Evolutionary conservation across 1,140 invertebrate genomes (phyloP).

Genomic region (Cataglyphis hispanica): DNA sequence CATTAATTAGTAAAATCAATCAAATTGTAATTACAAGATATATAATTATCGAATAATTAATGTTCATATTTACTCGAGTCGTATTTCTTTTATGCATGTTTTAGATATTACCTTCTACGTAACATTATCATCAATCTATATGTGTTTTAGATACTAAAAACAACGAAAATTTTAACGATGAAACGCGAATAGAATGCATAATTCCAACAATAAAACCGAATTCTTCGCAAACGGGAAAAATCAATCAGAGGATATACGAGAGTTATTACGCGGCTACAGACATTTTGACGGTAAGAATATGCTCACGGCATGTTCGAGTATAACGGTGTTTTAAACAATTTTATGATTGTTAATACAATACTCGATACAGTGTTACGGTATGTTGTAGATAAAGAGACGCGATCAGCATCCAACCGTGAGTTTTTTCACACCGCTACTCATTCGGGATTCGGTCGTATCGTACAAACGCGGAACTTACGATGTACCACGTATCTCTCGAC

Average conservation of each 20-base stretch:
- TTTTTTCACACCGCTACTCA: slow-evolving; percentile 89
- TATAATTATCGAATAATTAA: slow-evolving; percentile 29
- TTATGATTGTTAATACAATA: slow-evolving; percentile 14
- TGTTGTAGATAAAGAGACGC: slow-evolving; percentile 88
- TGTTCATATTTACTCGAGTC: not conserved
- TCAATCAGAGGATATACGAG: slow-evolving; percentile 87
- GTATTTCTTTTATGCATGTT: not conserved
- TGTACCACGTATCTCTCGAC: slow-evolving; percentile 89
- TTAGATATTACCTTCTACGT: not conserved
- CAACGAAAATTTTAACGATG: slow-evolving; percentile 76
- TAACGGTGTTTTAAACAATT: not conserved
- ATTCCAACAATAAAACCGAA: slow-evolving; percentile 68
- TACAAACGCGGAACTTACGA: slow-evolving; percentile 78
- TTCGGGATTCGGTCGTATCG: slow-evolving; percentile 88
- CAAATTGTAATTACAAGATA: slow-evolving; percentile 21
- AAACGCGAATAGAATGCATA: slow-evolving; percentile 73
- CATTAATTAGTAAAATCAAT: slow-evolving; percentile 32
- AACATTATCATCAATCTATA: slow-evolving; percentile 17
- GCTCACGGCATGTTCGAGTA: not conserved
- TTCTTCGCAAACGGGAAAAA: slow-evolving; percentile 76
- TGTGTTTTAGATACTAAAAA: slow-evolving; percentile 78
- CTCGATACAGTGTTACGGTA: slow-evolving; percentile 46
- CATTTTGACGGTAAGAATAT: slow-evolving; percentile 89
- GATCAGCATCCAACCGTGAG: slow-evolving; percentile 88
- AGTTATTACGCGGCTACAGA: slow-evolving; percentile 91